phyloP scores from a whole-genome alignment of 2,888 invertebrate species.

The Rhaphigaster nebulosa region DNA sequence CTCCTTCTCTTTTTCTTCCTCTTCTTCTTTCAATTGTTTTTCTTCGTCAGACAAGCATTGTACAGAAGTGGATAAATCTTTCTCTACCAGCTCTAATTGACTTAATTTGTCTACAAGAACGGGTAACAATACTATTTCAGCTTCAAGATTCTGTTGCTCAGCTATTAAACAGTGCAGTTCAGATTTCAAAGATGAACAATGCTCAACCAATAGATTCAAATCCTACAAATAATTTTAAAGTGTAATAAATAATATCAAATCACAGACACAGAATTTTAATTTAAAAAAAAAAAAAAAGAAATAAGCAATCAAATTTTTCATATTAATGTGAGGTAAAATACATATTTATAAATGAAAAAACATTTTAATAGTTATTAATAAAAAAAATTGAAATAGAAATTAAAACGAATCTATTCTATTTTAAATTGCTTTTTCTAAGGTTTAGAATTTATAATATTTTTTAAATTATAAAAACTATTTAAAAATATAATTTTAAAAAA shows the following conservation, averaged over 20 bases:
- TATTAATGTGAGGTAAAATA: background rate
- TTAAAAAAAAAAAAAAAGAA: background rate
- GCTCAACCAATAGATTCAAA: background rate
- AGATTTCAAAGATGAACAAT: constrained; percentile 19
- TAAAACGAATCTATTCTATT: too few relatives aligned
- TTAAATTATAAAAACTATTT: too few relatives aligned
- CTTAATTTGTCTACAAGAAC: constrained; percentile 13
- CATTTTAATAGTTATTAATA: too few relatives aligned
- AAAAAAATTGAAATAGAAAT: too few relatives aligned
- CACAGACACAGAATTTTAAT: background rate
- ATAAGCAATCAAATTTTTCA: too few relatives aligned
- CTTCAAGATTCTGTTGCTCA: constrained; percentile 40
- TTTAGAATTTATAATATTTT: too few relatives aligned
- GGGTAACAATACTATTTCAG: constrained; percentile 1
- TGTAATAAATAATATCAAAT: background rate
- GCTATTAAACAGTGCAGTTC: background rate
- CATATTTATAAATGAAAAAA: background rate
- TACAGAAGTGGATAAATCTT: constrained; percentile 4
- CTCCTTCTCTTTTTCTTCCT: background rate
- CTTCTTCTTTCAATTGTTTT: constrained; percentile 26
- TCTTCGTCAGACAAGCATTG: background rate
- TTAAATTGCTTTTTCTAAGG: too few relatives aligned
- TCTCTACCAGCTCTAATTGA: constrained; percentile 2
- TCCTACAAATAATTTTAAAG: background rate
- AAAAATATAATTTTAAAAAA: too few relatives aligned